Evolutionary conservation across 2,888 invertebrate species (phyloP).

Genomic region (Archips xylosteana): DNA sequence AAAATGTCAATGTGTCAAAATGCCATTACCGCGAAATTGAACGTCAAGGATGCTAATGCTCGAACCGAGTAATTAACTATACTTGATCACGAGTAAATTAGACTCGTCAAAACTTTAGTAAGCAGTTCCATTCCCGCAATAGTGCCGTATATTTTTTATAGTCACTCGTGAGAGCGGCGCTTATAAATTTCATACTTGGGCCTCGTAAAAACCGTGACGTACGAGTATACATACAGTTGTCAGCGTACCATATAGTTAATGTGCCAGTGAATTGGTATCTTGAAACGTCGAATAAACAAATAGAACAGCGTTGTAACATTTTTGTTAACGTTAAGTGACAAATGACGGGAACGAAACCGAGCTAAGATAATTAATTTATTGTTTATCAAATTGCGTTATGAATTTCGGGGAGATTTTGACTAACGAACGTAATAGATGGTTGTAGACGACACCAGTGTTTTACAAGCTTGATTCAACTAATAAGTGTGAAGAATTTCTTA

Average conservation of each 20-base stretch:
- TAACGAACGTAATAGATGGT: conserved; percentile 58
- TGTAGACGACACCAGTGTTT: conserved; percentile 31
- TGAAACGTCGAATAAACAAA: conserved; percentile 72
- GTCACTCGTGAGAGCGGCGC: conserved; percentile 46
- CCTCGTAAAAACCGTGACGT: conserved; percentile 73
- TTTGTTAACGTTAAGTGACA: conserved; percentile 35
- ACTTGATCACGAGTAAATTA: conserved; percentile 26
- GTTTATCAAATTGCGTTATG: conserved; percentile 69
- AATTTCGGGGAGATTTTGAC: conserved; percentile 58
- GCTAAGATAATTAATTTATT: conserved; percentile 62
- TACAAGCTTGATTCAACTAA: conserved; percentile 56
- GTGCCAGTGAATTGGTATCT: conserved; percentile 72
- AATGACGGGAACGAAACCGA: conserved; percentile 43
- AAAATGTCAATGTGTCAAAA: conserved; percentile 39
- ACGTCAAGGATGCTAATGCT: conserved; percentile 37
- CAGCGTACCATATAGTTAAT: conserved; percentile 64
- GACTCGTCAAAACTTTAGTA: conserved; percentile 22
- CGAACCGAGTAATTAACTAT: conserved; percentile 35
- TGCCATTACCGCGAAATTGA: conserved; percentile 39
- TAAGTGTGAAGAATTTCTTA: conserved; percentile 75
- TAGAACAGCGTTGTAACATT: conserved; percentile 52
- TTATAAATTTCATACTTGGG: conserved; percentile 72
- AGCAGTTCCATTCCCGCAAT: conserved; percentile 7
- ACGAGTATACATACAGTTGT: conserved; percentile 68
- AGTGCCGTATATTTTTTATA: conserved; percentile 23